Evolutionary conservation across 2,888 invertebrate species (phyloP), one percentile per base, ranked within the genome.

Genomic region (Apocheima hispidaria): DNA sequence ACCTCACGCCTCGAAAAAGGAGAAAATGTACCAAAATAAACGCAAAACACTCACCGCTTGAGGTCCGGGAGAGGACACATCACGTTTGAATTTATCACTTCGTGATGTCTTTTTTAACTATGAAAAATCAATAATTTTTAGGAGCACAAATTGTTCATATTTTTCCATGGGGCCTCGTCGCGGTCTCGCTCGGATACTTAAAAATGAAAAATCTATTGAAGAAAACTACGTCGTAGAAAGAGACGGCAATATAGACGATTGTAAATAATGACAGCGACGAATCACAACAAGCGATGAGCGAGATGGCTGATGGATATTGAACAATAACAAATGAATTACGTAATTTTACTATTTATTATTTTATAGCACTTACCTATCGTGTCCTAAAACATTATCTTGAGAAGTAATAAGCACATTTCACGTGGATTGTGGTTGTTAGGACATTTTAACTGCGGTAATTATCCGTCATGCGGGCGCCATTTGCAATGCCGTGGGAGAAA

Each of bases 111-210:
- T 86, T 85, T 90, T 88, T 88, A 83, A 84, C 89, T 86, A 87
- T 86, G 87, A 80, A 92, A 91, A 90, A 92, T 92, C 92, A 92
- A 92, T 93, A 92, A 86, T 87, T 90, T 92, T 90, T 90, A 88
- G 86, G 86, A 87, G 87, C 81, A 86, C 86, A 79, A 84, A 81
- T 85, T 90, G 89, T 88, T 90, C 88, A 90, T 92, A 90, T 90
- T 90, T 90, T 91, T 90, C 87, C 86, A 79, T 77, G 78, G 84
- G 84, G 81, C 83, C 83, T 67, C 65, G 60, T 82, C 78, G 82
- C 87, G 78, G 74, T 76, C 81, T 87, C 87, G 84, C 90, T 83
- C 88, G 76, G 80, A 76, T 79, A 83, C 87, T 82, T 87, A 88
- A 88, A 91, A 90, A 89, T 90, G 90, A 88, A 91, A 91, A 92